Evolutionary conservation across 1,140 invertebrate species (phyloP).

Genomic region (Drosophila punjabiensis): DNA sequence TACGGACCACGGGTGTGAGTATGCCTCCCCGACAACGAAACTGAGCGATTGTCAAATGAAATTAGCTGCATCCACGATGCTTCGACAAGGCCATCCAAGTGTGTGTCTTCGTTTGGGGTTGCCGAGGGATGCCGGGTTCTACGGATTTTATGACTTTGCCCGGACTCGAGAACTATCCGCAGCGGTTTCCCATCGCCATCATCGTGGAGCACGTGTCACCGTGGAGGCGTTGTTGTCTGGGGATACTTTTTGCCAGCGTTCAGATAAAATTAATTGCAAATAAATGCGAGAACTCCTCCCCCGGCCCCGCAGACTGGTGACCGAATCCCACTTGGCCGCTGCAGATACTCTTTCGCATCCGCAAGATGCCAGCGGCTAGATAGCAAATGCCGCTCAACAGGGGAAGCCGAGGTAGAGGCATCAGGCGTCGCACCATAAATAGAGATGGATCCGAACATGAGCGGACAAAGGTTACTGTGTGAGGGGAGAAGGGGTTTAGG

Average conservation of each 20-base stretch:
- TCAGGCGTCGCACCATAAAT: conserved; percentile 62
- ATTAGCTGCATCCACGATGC: conserved; percentile 64
- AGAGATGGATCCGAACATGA: conserved; percentile 60
- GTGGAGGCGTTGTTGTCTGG: conserved; percentile 43
- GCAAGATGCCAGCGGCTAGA: conserved; percentile 70
- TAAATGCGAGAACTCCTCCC: conserved; percentile 38
- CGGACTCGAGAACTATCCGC: conserved; percentile 36
- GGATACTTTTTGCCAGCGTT: conserved; percentile 58
- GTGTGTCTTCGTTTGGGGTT: conserved; percentile 22
- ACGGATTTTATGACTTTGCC: conserved; percentile 27
- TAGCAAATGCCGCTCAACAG: conserved; percentile 61
- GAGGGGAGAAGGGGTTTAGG: neutral
- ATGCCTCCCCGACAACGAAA: conserved; percentile 28
- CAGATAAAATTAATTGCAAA: conserved; percentile 76
- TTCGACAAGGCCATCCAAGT: conserved; percentile 56
- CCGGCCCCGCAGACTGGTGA: conserved; percentile 20
- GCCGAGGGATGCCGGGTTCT: conserved; percentile 10
- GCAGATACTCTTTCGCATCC: conserved; percentile 66
- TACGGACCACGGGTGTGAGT: neutral
- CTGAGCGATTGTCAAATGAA: conserved; percentile 73
- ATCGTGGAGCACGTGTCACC: conserved; percentile 59
- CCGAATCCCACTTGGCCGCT: conserved; percentile 24
- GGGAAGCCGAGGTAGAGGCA: conserved; percentile 68
- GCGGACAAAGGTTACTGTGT: conserved; percentile 26
- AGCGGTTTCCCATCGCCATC: conserved; percentile 20